Evolutionary conservation across 2,888 invertebrate species (phyloP).

Genomic region (Synergus japonicus): DNA sequence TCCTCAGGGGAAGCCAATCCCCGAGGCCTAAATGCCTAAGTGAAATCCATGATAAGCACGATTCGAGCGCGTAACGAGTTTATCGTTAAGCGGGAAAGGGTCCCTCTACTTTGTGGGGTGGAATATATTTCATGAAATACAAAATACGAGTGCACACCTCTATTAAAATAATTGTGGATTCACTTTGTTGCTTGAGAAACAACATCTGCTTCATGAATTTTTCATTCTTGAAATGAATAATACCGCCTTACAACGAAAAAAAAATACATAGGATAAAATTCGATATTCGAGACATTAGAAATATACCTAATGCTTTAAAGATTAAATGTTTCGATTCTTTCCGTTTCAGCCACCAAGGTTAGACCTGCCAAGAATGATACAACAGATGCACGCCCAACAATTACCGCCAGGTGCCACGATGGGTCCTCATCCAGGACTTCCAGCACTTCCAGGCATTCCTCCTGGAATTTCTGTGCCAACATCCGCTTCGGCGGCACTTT

Average conservation of each 20-base stretch:
- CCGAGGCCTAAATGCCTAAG: slow-evolving; percentile 66
- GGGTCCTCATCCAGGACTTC: slow-evolving; percentile 83
- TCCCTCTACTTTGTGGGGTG: slow-evolving; percentile 39
- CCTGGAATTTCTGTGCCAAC: slow-evolving; percentile 77
- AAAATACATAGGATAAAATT: too few relatives aligned
- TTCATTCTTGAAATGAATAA: neutral
- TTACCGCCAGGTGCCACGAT: slow-evolving; percentile 86
- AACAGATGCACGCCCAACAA: slow-evolving; percentile 96
- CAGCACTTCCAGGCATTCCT: slow-evolving; percentile 79
- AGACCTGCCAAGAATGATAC: slow-evolving; percentile 88
- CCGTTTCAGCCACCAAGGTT: slow-evolving; percentile 84
- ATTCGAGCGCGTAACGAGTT: slow-evolving; percentile 74
- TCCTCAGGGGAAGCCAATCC: slow-evolving; percentile 41
- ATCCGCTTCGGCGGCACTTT: slow-evolving; percentile 77
- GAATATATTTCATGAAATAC: slow-evolving; percentile 46
- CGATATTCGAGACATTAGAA: neutral
- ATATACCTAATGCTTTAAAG: neutral
- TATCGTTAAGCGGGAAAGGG: slow-evolving; percentile 62
- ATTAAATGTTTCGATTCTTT: neutral
- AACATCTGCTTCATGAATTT: slow-evolving; percentile 21
- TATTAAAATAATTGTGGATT: slow-evolving; percentile 14
- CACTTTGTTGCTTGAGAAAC: slow-evolving; percentile 5
- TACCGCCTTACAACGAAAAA: neutral
- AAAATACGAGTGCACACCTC: slow-evolving; percentile 8
- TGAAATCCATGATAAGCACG: slow-evolving; percentile 74